Conservation (phyloP, 1,140 invertebrate genomes). For the Coelopa frigida region DNA sequence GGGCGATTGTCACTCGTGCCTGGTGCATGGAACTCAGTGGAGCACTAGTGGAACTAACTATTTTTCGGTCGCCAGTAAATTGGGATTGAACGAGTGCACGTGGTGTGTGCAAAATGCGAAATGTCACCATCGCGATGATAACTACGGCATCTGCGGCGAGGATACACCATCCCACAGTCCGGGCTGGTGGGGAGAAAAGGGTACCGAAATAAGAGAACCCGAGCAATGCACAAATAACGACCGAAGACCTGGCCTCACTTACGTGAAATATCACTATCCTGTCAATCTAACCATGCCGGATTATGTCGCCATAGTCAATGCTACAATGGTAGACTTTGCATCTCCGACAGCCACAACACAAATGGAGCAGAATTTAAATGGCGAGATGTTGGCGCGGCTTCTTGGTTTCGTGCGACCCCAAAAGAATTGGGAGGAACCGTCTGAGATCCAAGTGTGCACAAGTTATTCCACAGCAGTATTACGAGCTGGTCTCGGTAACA, state of each 20-base stretch:
- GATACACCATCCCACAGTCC: slow-evolving; percentile 68
- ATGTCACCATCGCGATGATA: slow-evolving; percentile 82
- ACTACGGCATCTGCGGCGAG: slow-evolving; percentile 75
- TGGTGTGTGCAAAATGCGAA: slow-evolving; percentile 89
- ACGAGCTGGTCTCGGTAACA: slow-evolving; percentile 41
- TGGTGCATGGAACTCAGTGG: slow-evolving; percentile 58
- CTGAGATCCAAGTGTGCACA: slow-evolving; percentile 67
- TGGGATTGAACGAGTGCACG: slow-evolving; percentile 70
- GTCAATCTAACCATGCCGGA: slow-evolving; percentile 82
- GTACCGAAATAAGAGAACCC: slow-evolving; percentile 68
- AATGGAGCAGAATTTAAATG: slow-evolving; percentile 58
- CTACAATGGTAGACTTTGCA: slow-evolving; percentile 70
- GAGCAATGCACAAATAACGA: slow-evolving; percentile 72
- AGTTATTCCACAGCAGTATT: slow-evolving; percentile 60
- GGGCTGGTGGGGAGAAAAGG: slow-evolving; percentile 83
- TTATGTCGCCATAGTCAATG: slow-evolving; percentile 72
- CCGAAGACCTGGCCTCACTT: slow-evolving; percentile 78
- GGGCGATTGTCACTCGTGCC: slow-evolving; percentile 80
- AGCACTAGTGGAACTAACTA: slow-evolving; percentile 39
- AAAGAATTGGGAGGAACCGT: slow-evolving; percentile 57
- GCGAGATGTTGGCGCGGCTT: slow-evolving; percentile 66
- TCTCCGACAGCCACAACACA: slow-evolving; percentile 56
- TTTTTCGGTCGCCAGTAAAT: slow-evolving; percentile 65
- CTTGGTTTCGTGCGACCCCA: slow-evolving; percentile 73
- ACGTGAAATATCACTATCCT: slow-evolving; percentile 78